A percentile compares a stretch with the other conserved stretches of the same genome.
phyloP scores from a whole-genome alignment of 2,797 vertebrate genomes.

The Poeciliopsis gracilis region DNA sequence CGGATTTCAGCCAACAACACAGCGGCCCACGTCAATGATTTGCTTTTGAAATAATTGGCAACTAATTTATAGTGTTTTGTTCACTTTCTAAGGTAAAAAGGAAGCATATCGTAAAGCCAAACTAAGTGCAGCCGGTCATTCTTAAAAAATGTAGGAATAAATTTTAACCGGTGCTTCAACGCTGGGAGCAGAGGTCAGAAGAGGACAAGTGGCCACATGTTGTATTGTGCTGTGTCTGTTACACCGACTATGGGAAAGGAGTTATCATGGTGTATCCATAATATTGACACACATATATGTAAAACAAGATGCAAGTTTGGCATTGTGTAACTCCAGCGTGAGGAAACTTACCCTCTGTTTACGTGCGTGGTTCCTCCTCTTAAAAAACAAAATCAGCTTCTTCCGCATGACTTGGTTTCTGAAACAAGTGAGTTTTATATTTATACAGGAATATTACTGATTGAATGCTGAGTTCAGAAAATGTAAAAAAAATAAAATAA shows the following conservation, averaged over 20 bases:
- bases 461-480: neutral
- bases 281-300: conserved; percentile 29
- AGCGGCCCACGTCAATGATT: neutral
- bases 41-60: too few species aligned
- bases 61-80: too few species aligned
- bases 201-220: conserved; percentile 19
- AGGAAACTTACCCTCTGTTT: conserved; percentile 92
- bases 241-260: conserved; percentile 7
- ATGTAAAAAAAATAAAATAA: neutral
- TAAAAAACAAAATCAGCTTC: conserved; percentile 99
- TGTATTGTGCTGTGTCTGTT: conserved; percentile 3
- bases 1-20: neutral
- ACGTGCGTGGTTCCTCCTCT: conserved; percentile 98
- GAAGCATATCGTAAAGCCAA: neutral
- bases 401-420: conserved; percentile 99
- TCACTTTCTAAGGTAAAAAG: neutral
- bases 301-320: neutral
- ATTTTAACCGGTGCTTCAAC: neutral
- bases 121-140: conserved; percentile 1
- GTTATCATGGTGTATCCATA: conserved; percentile 12
- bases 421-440: conserved; percentile 51
- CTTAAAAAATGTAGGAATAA: conserved; percentile 5
- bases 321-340: conserved; percentile 18
- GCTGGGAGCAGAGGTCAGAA: conserved; percentile 22
- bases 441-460: neutral